Conservation (phyloP, 2,113 vertebrate species). For the Colinus virginianus region DNA sequence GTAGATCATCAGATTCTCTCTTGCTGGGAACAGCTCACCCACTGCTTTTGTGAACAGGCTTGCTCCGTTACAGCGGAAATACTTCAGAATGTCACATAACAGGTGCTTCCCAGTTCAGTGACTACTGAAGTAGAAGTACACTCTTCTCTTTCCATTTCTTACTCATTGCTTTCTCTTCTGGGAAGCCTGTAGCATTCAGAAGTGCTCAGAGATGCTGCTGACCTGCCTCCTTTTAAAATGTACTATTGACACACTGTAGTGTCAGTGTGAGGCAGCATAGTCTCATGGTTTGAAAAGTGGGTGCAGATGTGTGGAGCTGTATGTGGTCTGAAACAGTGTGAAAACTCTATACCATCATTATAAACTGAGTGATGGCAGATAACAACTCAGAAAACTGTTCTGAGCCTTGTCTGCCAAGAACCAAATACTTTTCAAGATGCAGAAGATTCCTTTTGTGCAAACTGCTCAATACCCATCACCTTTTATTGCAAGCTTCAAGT, state of each 20-base stretch:
- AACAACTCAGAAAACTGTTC: background rate
- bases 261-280: background rate
- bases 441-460: background rate
- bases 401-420: background rate
- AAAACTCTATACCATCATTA: background rate
- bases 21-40: slow-evolving; percentile 27
- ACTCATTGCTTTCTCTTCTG: slow-evolving; percentile 15
- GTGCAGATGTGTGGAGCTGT: background rate
- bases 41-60: background rate
- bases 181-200: background rate
- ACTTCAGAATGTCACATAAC: slow-evolving; percentile 12
- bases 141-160: slow-evolving; percentile 34
- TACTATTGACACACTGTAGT: background rate
- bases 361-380: background rate
- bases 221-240: background rate
- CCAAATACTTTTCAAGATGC: background rate
- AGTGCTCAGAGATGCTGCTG: background rate
- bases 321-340: background rate
- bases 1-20: background rate
- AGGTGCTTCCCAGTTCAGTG: slow-evolving; percentile 19
- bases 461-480: background rate
- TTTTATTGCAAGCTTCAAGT: background rate
- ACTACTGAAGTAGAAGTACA: background rate
- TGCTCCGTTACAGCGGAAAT: background rate
- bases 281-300: rapidly evolving